Evolutionary conservation across 2,797 vertebrate species (phyloP).

Genomic region (Lithobates sylvaticus): DNA sequence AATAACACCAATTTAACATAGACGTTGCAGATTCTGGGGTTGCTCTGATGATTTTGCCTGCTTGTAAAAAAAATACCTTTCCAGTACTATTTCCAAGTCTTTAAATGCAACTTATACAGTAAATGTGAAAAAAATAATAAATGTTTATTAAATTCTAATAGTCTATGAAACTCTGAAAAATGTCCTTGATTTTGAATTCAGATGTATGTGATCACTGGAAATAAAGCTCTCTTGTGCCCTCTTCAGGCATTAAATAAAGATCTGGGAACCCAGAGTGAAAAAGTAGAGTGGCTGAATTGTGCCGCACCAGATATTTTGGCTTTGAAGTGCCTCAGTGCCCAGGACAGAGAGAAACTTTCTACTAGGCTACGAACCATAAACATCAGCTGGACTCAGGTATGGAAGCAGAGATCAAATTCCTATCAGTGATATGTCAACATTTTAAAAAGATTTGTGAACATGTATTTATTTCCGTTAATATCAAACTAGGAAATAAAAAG

Average conservation of each 20-base stretch:
- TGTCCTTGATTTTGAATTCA: slow-evolving; percentile 6
- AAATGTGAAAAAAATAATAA: background rate
- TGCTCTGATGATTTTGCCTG: too few species aligned
- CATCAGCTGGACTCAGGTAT: slow-evolving; percentile 88
- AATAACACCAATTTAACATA: too few species aligned
- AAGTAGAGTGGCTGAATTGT: slow-evolving; percentile 89
- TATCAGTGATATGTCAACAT: too few species aligned
- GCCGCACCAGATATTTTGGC: slow-evolving; percentile 83
- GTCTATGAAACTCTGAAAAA: background rate
- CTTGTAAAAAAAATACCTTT: too few species aligned
- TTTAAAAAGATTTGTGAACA: too few species aligned
- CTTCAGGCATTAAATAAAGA: slow-evolving; percentile 83
- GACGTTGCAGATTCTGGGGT: too few species aligned
- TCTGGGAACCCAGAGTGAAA: slow-evolving; percentile 84
- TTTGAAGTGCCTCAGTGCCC: slow-evolving; percentile 78
- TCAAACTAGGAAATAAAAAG: too few species aligned
- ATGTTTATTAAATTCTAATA: too few species aligned
- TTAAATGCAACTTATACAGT: too few species aligned
- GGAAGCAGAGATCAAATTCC: background rate
- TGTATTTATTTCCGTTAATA: too few species aligned
- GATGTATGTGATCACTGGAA: slow-evolving; percentile 35
- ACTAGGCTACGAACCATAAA: slow-evolving; percentile 83
- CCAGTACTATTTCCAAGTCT: background rate
- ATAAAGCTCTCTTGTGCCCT: slow-evolving; percentile 47
- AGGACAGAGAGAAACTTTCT: slow-evolving; percentile 83